Evolutionary conservation across 2,797 vertebrate genomes (phyloP).

Genomic region (Poecile montanus): DNA sequence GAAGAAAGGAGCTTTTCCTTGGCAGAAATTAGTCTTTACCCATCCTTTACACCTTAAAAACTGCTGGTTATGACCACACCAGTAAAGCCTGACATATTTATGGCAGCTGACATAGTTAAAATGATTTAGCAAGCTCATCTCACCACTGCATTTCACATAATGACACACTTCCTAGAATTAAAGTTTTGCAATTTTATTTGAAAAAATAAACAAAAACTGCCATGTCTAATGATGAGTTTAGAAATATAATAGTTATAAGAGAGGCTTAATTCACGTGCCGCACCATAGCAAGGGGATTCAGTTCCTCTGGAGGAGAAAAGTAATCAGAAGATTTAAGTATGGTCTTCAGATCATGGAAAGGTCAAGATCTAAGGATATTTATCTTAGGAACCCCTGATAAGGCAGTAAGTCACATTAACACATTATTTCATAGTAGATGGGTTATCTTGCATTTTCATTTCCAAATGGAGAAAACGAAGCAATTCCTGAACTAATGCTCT

Average conservation of each 20-base stretch:
- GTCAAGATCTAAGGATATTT: not conserved
- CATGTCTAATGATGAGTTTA: not conserved
- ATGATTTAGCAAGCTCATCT: constrained; percentile 5
- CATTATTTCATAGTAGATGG: not conserved
- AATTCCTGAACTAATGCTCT: not conserved
- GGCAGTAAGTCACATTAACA: not conserved
- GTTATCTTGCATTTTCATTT: not conserved
- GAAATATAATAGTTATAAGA: not conserved
- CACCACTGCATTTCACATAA: not conserved
- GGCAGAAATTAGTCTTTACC: not conserved
- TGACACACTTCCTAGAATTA: not conserved
- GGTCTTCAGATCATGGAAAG: not conserved
- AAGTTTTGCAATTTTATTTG: not conserved
- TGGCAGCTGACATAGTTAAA: not conserved
- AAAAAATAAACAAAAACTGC: not conserved
- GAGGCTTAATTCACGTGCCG: not conserved
- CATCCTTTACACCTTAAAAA: not conserved
- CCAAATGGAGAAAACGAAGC: not conserved
- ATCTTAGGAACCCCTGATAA: not conserved
- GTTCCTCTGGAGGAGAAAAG: not conserved
- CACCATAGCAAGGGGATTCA: not conserved
- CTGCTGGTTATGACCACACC: not conserved
- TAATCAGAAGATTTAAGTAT: not conserved
- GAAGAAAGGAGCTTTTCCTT: not conserved
- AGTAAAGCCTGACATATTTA: not conserved